Percentiles rank a stretch among this genome's conserved stretches.
These are phyloP conservation scores for Neolamprologus tretocephalus DNA, from an alignment of 2,113 vertebrate genomes.

Conservation along the genomic window DNA sequence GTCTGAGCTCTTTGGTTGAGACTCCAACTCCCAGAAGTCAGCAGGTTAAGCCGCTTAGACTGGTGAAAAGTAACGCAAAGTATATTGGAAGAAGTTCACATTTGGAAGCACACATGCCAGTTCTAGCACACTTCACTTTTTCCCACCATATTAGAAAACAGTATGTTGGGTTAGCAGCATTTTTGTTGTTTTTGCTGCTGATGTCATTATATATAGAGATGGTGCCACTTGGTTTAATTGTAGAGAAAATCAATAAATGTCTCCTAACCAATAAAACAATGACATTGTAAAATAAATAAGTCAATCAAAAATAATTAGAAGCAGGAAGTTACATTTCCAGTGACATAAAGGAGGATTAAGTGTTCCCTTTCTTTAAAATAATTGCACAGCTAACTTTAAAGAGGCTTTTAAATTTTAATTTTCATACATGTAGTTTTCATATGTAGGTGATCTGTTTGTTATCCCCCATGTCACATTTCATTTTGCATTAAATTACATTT, in stretches of 20 bases:
- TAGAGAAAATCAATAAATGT: neutral
- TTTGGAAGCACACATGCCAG: neutral
- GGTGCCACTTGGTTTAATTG: neutral
- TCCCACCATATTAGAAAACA: neutral
- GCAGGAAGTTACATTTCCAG: neutral
- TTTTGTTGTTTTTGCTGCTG: neutral
- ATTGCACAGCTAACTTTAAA: neutral
- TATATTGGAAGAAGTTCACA: neutral
- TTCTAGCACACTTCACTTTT: neutral
- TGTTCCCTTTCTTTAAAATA: neutral
- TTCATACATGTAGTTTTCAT: neutral
- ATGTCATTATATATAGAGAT: neutral
- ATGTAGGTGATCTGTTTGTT: neutral
- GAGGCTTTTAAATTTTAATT: neutral
- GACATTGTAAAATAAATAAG: neutral
- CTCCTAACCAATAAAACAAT: neutral
- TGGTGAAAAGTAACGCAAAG: neutral
- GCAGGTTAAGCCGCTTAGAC: neutral
- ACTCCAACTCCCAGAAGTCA: slow-evolving; percentile 66
- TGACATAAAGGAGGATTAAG: neutral
- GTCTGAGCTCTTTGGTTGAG: neutral
- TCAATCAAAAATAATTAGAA: neutral
- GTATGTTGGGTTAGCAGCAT: neutral
- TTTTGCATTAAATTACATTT: neutral
- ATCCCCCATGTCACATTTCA: neutral